Percentiles rank a stretch among this genome's conserved stretches.
Conservation (phyloP, 2,888 invertebrate genomes). For the Drosophila peninsularis region DNA sequence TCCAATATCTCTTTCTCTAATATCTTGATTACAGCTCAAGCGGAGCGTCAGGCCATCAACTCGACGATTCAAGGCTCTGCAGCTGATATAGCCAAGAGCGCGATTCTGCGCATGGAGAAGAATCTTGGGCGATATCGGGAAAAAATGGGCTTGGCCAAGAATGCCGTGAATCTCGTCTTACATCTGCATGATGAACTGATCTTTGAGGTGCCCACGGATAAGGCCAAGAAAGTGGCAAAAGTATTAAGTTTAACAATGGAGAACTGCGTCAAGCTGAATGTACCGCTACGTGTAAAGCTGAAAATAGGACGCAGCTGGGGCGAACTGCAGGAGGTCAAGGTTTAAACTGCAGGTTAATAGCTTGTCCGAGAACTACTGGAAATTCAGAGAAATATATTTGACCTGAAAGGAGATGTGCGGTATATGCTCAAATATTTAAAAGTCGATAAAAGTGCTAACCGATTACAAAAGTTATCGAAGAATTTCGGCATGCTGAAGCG, state of each 20-base stretch:
- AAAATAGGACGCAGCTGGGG: conserved; percentile 94
- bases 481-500: neutral
- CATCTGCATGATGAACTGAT: conserved; percentile 98
- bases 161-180: conserved; percentile 89
- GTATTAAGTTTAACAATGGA: conserved; percentile 93
- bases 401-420: neutral
- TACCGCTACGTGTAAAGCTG: conserved; percentile 95
- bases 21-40: conserved; percentile 90
- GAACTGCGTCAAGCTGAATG: conserved; percentile 88
- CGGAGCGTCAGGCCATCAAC: conserved; percentile 98
- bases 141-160: conserved; percentile 77
- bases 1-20: neutral
- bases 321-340: conserved; percentile 74
- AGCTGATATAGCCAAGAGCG: conserved; percentile 96
- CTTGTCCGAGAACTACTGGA: neutral
- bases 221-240: conserved; percentile 86
- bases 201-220: conserved; percentile 91
- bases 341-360: conserved; percentile 46
- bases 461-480: neutral
- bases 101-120: conserved; percentile 92
- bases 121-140: conserved; percentile 85
- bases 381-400: neutral
- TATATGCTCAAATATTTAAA: neutral
- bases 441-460: neutral
- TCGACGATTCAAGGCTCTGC: conserved; percentile 98